phyloP scores from a whole-genome alignment of 2,888 invertebrate species.

The Priapulus caudatus region DNA sequence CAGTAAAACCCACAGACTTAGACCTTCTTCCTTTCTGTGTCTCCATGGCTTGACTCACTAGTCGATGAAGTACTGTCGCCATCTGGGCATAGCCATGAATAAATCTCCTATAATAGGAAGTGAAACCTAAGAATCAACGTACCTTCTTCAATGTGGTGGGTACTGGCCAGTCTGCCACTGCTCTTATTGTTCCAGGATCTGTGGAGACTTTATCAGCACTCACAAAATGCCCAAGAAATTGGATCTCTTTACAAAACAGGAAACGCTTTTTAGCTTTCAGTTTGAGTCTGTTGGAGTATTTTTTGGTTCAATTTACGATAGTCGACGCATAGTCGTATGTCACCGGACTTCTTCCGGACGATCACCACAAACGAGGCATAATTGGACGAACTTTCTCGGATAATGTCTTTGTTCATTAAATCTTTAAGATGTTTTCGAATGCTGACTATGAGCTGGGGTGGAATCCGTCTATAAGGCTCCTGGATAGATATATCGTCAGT shows the following conservation, averaged over 20 bases:
- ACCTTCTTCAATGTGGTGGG: constrained; percentile 6
- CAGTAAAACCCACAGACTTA: too few relatives aligned
- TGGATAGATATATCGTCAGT: too few relatives aligned
- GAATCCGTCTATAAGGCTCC: too few relatives aligned
- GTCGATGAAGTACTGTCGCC: not conserved
- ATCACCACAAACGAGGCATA: constrained; percentile 20
- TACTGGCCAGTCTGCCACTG: constrained; percentile 6
- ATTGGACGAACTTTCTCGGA: not conserved
- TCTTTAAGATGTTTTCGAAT: too few relatives aligned
- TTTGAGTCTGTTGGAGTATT: constrained; percentile 11
- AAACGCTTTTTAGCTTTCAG: too few relatives aligned
- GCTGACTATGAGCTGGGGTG: too few relatives aligned
- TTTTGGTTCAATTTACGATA: constrained; percentile 18
- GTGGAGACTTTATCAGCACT: not conserved
- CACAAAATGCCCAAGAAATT: constrained; percentile 2
- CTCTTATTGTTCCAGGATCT: not conserved
- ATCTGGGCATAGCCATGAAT: not conserved
- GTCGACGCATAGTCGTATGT: constrained; percentile 17
- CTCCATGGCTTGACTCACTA: too few relatives aligned
- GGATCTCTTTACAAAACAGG: too few relatives aligned
- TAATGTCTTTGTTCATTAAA: too few relatives aligned
- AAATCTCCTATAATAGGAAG: constrained; percentile 1
- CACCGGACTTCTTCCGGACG: constrained; percentile 16
- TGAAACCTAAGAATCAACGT: constrained; percentile 6
- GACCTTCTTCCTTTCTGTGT: too few relatives aligned